Evolutionary conservation across 2,888 invertebrate genomes (phyloP).

Genomic region (Drosophila demipolita): DNA sequence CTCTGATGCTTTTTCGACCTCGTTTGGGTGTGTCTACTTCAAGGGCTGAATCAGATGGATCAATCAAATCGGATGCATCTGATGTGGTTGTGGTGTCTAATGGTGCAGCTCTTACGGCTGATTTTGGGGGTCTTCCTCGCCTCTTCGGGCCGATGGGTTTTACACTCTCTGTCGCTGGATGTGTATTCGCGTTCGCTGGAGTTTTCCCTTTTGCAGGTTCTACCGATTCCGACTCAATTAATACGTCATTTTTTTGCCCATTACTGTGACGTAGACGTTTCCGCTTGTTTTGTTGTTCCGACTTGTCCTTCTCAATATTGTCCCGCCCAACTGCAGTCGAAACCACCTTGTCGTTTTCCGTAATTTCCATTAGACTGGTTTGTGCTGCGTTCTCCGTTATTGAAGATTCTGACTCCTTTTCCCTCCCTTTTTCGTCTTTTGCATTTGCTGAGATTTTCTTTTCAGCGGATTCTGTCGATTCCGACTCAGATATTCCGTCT

Average conservation of each 20-base stretch:
- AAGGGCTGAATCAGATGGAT: not conserved
- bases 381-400: not conserved
- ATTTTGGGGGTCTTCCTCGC: conserved; percentile 26
- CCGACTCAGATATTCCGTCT: not conserved
- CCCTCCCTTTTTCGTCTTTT: too few species aligned
- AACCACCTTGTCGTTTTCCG: not conserved
- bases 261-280: not conserved
- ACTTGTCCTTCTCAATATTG: not conserved
- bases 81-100: not conserved
- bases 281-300: not conserved
- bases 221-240: not conserved
- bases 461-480: not conserved
- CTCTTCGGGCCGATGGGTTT: not conserved
- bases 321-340: not conserved
- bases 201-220: not conserved
- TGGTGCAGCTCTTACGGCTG: not conserved
- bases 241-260: not conserved
- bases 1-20: not conserved
- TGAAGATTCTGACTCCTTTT: not conserved
- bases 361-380: not conserved
- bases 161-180: too few species aligned
- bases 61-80: not conserved
- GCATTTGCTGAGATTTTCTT: not conserved
- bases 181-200: not conserved
- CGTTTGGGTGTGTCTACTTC: not conserved